Evolutionary conservation across 2,888 invertebrate species (phyloP), one percentile per base, ranked within the genome.

Genomic region (Macropis europaea): DNA sequence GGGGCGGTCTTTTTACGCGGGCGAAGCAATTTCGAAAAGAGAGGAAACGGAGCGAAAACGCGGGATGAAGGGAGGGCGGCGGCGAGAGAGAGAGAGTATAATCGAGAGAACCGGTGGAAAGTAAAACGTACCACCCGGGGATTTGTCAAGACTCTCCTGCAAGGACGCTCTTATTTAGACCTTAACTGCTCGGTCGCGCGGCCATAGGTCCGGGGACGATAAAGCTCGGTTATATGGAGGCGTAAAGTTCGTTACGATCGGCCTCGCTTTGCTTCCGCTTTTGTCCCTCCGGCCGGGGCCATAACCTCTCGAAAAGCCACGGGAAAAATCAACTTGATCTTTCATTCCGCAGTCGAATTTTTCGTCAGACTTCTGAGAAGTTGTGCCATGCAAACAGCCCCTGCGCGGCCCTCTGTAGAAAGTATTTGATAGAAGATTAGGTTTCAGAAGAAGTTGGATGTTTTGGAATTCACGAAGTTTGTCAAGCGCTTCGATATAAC

Each of bases 121-220:
- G 66, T 63, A 59, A 80, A 78, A 71, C 73, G 66, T 57, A 63
- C 64, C 76, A 32, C 34, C 82, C 62, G 67, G 85, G 86, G 85
- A 86, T 85, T 83, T 83, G 79, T 82, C 77, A 71, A 77, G 78
- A 73, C 81, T 82, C 79, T 80, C 22, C 34, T 38, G 56, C 81
- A 70, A 84, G 82, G 84, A 85, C 81, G 79, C 76, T 82, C 82
- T 87, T 87, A 87, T 84, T 85, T 83, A 79, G 85, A 84, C 80
- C 76, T 85, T 87, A 83, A 82, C 84, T 79, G 76, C 78, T 74
- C 72, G 45, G 82, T 81, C 76, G 82, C 73, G 69, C 77, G 77
- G 71, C 82, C 84, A 87, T 86, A 85, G 86, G 87, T 84, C 82
- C 82, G 80, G 63, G 53, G 73, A 78, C 86, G 86, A 82, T 87